Conservation (phyloP, 2,797 vertebrate genomes). For the Myioborus melanocephalus region DNA sequence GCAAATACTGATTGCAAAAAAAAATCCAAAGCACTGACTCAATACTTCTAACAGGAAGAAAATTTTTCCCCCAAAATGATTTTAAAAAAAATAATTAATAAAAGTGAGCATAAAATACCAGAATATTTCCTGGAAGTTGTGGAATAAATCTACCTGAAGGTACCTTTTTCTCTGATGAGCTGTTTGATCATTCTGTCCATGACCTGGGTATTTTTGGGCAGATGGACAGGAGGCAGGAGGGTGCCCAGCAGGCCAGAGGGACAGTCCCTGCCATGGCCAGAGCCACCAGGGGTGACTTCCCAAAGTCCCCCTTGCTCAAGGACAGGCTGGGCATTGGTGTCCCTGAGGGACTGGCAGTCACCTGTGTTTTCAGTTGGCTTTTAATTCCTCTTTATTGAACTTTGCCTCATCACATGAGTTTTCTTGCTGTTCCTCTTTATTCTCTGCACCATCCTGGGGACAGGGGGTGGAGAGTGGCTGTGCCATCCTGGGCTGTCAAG, state of each 20-base stretch:
- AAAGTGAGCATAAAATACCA: accelerated
- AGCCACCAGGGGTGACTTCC: not conserved
- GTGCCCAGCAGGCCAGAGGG: not conserved
- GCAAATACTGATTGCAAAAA: not conserved
- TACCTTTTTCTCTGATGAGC: not conserved
- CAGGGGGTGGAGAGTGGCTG: not conserved
- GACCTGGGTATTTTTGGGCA: not conserved
- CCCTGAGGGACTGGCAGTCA: not conserved
- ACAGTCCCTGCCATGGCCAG: not conserved
- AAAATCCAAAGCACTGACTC: accelerated
- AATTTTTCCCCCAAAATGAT: accelerated
- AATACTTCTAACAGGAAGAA: not conserved
- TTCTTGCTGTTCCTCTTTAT: not conserved
- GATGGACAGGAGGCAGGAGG: not conserved
- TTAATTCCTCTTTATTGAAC: not conserved
- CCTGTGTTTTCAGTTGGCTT: not conserved
- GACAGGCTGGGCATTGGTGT: not conserved
- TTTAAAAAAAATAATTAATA: accelerated
- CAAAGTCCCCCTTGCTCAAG: not conserved
- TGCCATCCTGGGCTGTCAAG: not conserved
- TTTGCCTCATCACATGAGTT: accelerated
- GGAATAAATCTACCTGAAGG: not conserved
- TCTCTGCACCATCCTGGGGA: no score
- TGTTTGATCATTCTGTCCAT: not conserved
- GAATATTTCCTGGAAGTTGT: not conserved